Evolutionary conservation across 2,113 vertebrate species (phyloP), one percentile per base, ranked within the genome.

Genomic region (Pogonocichla stellata): DNA sequence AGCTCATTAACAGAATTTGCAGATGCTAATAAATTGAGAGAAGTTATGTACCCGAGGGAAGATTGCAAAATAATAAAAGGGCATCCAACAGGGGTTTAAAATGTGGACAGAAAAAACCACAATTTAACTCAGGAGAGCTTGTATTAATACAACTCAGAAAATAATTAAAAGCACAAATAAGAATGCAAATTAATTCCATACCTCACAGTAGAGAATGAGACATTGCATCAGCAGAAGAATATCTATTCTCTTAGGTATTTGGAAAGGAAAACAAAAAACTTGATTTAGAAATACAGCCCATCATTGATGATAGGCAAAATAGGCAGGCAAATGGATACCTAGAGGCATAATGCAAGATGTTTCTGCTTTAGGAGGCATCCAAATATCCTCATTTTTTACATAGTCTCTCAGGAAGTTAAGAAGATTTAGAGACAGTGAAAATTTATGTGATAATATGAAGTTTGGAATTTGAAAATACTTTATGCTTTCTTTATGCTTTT

Each of bases 1-100:
- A 91, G 89, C 96, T 96, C 94, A 95, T 97, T 97, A 97, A 84
- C 3, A 0, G 78, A 95, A 96, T 95, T 93, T 97, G 77, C 84
- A 96, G 73, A 95, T 95, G 93, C n/a, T 95, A 96, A 96, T 96
- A 95, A 96, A 96, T 94, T 92, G 93, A 96, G 84, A 93, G 70
- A 89, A 79, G 48, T 80, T 93, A 89, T 75, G 31, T 85, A 93
- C 94, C 73, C 5, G 2, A 82, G 93, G 95, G 96, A 95, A 95
- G 84, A 90, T 57, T 92, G 61, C 53, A 91, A 96, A 95, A 94
- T 92, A 95, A 86, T 93, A 95, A 95, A 92, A 93, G n/a, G 61
- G n/a, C 33, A 89, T 91, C 89, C 84, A 87, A 85, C 56, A 82
- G 89, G 7, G 73, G 25, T 82, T 92, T 91, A 91, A 95, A 93